A percentile compares a stretch with the other conserved stretches of the same genome.
These are phyloP conservation scores for Chromoteleia sp. DNA, from an alignment of 2,888 invertebrate species.

Conservation along the genomic window DNA sequence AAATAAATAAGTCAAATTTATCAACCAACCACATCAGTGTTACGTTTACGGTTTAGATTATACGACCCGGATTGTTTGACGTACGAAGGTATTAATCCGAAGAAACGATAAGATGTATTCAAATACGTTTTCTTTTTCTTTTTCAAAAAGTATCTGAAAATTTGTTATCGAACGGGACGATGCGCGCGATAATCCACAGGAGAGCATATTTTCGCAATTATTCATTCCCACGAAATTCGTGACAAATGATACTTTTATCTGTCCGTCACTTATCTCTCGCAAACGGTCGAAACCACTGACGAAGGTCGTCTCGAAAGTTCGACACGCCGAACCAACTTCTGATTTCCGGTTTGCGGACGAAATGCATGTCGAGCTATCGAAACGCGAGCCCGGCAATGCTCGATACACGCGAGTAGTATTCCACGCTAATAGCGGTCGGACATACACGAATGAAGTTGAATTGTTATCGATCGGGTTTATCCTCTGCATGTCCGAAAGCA, in stretches of 20 bases:
- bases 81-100: too few relatives aligned
- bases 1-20: too few relatives aligned
- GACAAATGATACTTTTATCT: conserved; percentile 45
- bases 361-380: conserved; percentile 53
- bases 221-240: conserved; percentile 8
- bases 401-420: conserved; percentile 52
- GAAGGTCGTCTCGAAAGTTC: conserved; percentile 50
- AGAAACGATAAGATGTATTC: too few relatives aligned
- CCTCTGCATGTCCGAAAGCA: conserved; percentile 67
- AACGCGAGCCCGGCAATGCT: conserved; percentile 35
- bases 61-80: too few relatives aligned
- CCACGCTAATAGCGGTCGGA: conserved; percentile 46
- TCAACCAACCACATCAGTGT: too few relatives aligned
- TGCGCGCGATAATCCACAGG: not conserved
- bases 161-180: too few relatives aligned
- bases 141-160: too few relatives aligned
- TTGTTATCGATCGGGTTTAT: conserved; percentile 64
- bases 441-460: conserved; percentile 63
- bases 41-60: too few relatives aligned
- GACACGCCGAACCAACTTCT: conserved; percentile 33
- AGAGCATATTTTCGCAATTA: not conserved
- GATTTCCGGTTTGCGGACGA: conserved; percentile 56
- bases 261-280: conserved; percentile 42
- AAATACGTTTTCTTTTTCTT: too few relatives aligned
- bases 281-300: conserved; percentile 49